A percentile compares a stretch with the other conserved stretches of the same genome.
phyloP scores from a whole-genome alignment of 2,113 vertebrate genomes.

The Aix galericulata region DNA sequence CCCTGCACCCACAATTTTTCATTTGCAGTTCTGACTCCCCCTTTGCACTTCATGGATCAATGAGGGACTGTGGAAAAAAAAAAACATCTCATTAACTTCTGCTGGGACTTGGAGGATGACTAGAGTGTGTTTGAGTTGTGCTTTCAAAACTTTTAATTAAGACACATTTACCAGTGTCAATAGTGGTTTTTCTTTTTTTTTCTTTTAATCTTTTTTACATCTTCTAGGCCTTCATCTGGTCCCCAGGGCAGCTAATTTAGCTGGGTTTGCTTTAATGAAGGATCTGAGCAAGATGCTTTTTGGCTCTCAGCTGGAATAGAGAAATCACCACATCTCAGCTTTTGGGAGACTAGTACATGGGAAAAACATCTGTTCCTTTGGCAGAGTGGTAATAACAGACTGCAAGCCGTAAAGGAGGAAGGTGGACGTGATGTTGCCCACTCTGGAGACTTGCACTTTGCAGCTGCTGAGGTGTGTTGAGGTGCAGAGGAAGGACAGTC shows the following conservation, averaged over 20 bases:
- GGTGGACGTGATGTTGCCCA: not conserved
- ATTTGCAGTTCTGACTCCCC: not conserved
- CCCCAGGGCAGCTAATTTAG: not conserved
- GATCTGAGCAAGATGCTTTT: not conserved
- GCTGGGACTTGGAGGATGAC: not conserved
- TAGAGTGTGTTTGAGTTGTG: not conserved
- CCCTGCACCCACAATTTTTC: not conserved
- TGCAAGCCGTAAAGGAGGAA: not conserved
- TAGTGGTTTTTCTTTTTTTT: not conserved
- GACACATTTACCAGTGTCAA: not conserved
- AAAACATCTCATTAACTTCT: not conserved
- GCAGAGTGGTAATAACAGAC: not conserved
- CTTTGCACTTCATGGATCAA: not conserved
- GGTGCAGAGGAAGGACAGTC: not conserved
- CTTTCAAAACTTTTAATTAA: slow-evolving; percentile 40
- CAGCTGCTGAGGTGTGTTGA: not conserved
- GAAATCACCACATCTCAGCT: not conserved
- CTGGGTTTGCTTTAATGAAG: not conserved
- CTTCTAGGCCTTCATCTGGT: not conserved
- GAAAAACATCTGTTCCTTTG: not conserved
- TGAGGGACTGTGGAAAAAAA: not conserved
- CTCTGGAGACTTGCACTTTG: not conserved
- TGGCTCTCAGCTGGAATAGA: not conserved
- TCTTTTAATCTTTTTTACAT: not conserved
- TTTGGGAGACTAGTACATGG: not conserved